Percentiles rank a stretch among this genome's conserved stretches.
Conservation (phyloP, 2,113 vertebrate genomes). For the Alligator sinensis region DNA sequence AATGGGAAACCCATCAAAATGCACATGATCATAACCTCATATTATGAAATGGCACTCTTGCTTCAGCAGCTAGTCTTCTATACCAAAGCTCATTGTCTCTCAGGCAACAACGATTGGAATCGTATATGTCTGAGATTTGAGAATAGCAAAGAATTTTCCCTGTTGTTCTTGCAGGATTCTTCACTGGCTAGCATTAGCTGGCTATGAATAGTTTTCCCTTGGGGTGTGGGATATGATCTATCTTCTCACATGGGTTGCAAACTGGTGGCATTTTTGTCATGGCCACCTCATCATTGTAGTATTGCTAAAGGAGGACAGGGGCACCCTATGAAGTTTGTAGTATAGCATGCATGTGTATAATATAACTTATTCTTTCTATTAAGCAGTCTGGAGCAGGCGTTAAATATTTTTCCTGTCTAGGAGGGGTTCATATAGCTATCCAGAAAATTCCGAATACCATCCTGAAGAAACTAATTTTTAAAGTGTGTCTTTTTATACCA, state of each 20-base stretch:
- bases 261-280: background rate
- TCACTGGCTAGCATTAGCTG: no score
- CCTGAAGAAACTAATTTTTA: background rate
- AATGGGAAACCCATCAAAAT: background rate
- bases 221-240: background rate
- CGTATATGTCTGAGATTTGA: background rate
- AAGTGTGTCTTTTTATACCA: background rate
- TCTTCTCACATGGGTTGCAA: background rate
- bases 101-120: background rate
- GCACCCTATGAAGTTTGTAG: no score
- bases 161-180: background rate
- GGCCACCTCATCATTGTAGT: background rate
- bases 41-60: fast-evolving
- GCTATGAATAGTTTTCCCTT: background rate
- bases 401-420: background rate
- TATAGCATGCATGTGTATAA: no score
- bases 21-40: fast-evolving
- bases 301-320: background rate
- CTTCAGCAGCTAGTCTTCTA: background rate
- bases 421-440: background rate
- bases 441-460: background rate
- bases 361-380: background rate
- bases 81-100: background rate
- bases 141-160: background rate
- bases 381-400: background rate